Base-by-base conservation (phyloP, 2,797 vertebrate genomes). In the Anabacerthia variegaticeps region DNA sequence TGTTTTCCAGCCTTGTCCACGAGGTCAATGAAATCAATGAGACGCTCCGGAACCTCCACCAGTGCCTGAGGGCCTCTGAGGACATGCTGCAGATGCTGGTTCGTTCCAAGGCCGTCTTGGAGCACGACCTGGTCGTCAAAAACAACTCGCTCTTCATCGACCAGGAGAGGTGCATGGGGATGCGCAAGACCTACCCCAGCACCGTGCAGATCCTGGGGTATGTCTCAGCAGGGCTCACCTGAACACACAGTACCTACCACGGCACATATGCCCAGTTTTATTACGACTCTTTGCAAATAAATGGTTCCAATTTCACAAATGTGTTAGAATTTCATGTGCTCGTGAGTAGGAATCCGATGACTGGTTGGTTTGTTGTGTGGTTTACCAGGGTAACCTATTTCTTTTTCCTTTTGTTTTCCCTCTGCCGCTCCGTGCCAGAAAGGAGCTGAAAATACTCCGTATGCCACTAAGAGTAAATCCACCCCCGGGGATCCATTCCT, bases 131-230 rank as follows among this genome's bases (percentile, higher is more conserved):
- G 72, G 98, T 98, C 2, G 61, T 99, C 97, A 99, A 99, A 96
- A 98, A 98, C 96, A 99, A 99, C 96, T 98, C 99, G 0, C 98
- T 99, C 43, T 99, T 99, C 97, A 98, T 99, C 15, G 99, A 99
- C 95, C 99, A 99, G 97, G 99, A 99, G 83, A 99, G 99, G 93
- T 99, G 99, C 97, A 99, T 99, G 99, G 98, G 98, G 85, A 99
- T 99, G 98, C 98, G 98, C 61, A 99, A 98, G 97, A 98, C 96
- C 91, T 99, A 99, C 83, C 99, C 99, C 95, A 99, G 98, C 97
- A 98, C 98, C 5, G 97, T 98, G 3, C 98, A 99, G 9, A 98
- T 99, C 86, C 98, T 98, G 56, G 99, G 99, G 26, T 99, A 98
- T 49, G 97, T 98, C 11, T 99, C 98, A 28, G 81, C 67, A 1